Evolutionary conservation across 2,797 vertebrate genomes (phyloP), one percentile per base, ranked within the genome.

Genomic region (Pelochelys cantorii): DNA sequence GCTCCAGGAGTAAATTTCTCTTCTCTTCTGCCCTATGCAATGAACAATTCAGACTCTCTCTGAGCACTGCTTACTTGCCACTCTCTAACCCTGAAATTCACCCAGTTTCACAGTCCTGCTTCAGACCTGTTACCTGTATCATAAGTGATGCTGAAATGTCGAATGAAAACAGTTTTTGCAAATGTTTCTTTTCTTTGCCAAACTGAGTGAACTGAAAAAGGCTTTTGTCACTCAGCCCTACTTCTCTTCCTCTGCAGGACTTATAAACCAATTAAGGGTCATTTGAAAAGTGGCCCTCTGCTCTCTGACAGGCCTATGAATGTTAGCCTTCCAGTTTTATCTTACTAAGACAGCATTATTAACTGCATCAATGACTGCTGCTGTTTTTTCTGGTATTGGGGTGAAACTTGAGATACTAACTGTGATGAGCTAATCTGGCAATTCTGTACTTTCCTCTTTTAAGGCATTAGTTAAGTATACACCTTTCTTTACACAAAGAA

Each of bases 391-490:
- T 85, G 89, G 93, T 87, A 97, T 94, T 96, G 85, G 85, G 83
- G 86, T 90, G 94, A 93, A 97, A 97, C 89, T 94, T 88, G 95
- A 97, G 95, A 97, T 96, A 95, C 95, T 98, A 98, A 98, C 98
- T 98, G 97, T 96, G 97, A 95, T 75, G 95, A 97, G 94, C 90
- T 97, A 97, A 98, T 98, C 97, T 97, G 93, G 96, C 95, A 97
- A 95, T 96, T 88, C 77, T 62, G 53, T 48, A 48, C 8, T 88
- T 97, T 97, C 96, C 97, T 98, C 97, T 97, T 97, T 94, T 95
- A 97, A 97, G 97, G 97, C 97, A 78, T 95, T 96, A 93, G 96
- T 97, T 98, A 98, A 98, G 97, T 97, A 97, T 97, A 97, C 90
- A 84, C 68, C 94, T 96, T 95, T 93, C 88, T 95, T 96, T 91